phyloP scores from a whole-genome alignment of 2,888 invertebrate species.

The Plebejus melissa region DNA sequence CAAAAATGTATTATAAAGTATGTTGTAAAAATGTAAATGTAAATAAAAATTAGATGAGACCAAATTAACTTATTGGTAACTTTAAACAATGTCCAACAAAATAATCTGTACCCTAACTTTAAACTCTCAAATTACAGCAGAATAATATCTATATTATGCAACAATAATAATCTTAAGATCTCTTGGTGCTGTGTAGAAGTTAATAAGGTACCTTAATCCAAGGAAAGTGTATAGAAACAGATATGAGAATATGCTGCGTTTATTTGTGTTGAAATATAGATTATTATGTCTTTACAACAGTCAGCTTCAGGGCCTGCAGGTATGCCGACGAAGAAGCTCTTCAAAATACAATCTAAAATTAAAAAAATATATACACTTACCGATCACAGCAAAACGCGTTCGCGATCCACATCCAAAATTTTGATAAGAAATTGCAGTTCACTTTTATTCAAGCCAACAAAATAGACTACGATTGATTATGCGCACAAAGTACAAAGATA shows the following conservation, averaged over 20 bases:
- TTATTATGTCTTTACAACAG: no score
- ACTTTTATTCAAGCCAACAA: conserved; percentile 22
- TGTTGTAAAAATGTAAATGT: no score
- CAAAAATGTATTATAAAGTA: no score
- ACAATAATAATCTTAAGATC: no score
- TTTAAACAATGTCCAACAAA: neutral
- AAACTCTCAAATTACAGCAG: neutral
- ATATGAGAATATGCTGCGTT: no score
- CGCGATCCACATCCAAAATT: conserved; percentile 24
- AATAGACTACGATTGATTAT: neutral
- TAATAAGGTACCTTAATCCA: no score
- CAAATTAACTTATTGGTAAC: neutral
- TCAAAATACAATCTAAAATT: neutral
- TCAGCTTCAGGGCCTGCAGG: neutral
- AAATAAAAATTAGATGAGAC: no score
- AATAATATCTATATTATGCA: no score
- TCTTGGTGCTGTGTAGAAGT: no score
- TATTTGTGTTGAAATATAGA: no score
- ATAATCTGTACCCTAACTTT: neutral
- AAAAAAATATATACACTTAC: conserved; percentile 15
- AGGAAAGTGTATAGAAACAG: no score
- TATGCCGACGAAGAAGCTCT: neutral
- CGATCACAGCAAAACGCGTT: conserved; percentile 17
- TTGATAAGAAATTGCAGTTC: neutral
- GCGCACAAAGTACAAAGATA: neutral